Conservation (phyloP, 2,888 invertebrate genomes). For the Macrosiphum euphorbiae region DNA sequence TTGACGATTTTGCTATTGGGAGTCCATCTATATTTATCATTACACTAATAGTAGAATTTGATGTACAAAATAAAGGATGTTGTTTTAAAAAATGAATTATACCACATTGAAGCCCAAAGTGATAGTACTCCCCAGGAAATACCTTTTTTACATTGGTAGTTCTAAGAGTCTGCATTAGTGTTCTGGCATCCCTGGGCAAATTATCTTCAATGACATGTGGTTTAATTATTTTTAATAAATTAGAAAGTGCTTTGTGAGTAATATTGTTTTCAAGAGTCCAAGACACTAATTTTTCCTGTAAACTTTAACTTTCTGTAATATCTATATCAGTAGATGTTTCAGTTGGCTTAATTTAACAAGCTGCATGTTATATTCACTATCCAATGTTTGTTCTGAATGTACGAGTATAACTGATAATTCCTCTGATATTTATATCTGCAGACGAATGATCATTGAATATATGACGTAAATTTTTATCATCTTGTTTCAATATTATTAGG, state of each 20-base stretch:
- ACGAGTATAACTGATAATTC: too few species aligned
- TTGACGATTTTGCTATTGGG: not conserved
- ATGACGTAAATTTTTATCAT: too few species aligned
- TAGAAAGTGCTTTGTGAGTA: not conserved
- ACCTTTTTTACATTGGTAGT: not conserved
- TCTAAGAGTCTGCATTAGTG: not conserved
- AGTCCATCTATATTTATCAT: not conserved
- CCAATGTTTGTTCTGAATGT: too few species aligned
- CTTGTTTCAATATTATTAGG: too few species aligned
- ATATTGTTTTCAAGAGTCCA: not conserved
- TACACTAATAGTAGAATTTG: not conserved
- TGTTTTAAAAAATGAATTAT: not conserved
- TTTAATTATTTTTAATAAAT: too few species aligned
- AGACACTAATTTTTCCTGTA: not conserved
- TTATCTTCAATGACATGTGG: not conserved
- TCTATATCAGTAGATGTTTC: slow-evolving; percentile 11
- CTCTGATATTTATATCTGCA: not conserved
- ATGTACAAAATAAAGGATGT: not conserved
- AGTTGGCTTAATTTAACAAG: not conserved
- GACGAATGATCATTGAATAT: too few species aligned
- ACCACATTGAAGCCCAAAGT: not conserved
- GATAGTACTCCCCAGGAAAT: not conserved
- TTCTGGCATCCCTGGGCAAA: not conserved
- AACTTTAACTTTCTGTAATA: not conserved
- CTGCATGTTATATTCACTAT: too few species aligned